These are phyloP conservation scores for Linnaemya tessellans DNA, from an alignment of 2,888 invertebrate species.

Conservation along the genomic window DNA sequence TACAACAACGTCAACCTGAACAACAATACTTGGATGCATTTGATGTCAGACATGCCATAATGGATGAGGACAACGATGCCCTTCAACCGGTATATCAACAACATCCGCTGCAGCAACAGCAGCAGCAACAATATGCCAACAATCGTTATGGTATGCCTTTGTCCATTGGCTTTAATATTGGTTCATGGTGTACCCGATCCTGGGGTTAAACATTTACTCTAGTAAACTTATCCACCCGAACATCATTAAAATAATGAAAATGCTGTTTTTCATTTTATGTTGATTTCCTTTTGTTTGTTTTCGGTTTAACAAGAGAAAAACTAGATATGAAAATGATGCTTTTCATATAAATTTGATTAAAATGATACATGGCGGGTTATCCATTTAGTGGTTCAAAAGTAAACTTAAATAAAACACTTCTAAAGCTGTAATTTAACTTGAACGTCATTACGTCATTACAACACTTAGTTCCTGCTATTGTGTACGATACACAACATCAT, in stretches of 20 bases:
- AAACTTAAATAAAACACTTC: too few relatives aligned
- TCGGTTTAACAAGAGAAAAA: not conserved
- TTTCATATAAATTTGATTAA: conserved; percentile 10
- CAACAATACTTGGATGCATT: conserved; percentile 59
- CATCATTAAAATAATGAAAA: conserved; percentile 34
- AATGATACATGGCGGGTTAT: not conserved
- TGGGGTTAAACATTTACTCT: conserved; percentile 75
- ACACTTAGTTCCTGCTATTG: too few relatives aligned
- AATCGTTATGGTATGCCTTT: conserved; percentile 66
- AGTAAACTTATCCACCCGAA: not conserved
- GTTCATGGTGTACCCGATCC: conserved; percentile 77
- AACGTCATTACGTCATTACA: too few relatives aligned
- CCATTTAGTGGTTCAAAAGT: too few relatives aligned
- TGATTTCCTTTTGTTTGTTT: conserved; percentile 7
- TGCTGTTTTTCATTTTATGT: not conserved
- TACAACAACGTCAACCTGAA: conserved; percentile 38
- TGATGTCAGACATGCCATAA: conserved; percentile 45
- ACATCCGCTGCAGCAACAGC: conserved; percentile 40
- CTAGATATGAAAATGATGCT: not conserved
- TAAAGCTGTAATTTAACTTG: too few relatives aligned
- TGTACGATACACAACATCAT: too few relatives aligned
- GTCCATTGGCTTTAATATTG: conserved; percentile 74
- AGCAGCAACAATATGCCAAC: conserved; percentile 59
- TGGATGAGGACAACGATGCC: conserved; percentile 36
- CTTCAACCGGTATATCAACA: conserved; percentile 61